Evolutionary conservation across 23 tunicate genomes (phyloP).

Genomic region (Phallusia fumigata): DNA sequence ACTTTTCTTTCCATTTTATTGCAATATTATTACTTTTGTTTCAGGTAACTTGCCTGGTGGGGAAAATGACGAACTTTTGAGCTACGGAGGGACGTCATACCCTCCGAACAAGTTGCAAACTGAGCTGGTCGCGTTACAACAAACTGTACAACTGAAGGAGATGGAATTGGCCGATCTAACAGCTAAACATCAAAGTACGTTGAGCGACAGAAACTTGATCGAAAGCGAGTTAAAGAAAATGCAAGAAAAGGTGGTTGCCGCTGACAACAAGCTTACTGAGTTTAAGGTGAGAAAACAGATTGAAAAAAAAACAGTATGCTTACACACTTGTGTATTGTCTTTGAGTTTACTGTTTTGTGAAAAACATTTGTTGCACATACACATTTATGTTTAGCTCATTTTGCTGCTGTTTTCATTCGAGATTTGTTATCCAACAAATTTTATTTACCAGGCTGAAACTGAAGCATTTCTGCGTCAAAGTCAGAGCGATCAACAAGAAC

Average conservation of each 20-base stretch:
- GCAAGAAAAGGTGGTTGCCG: conserved; percentile 57
- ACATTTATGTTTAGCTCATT: neutral
- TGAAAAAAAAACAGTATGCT: too few species aligned
- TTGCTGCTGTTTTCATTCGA: too few species aligned
- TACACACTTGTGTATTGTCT: too few species aligned
- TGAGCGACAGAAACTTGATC: conserved; percentile 37
- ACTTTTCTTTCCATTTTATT: too few species aligned
- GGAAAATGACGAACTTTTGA: neutral
- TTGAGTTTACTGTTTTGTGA: too few species aligned
- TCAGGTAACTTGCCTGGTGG: neutral
- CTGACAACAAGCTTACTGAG: conserved; percentile 46
- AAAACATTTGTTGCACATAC: too few species aligned
- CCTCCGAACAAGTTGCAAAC: neutral
- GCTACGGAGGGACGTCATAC: neutral
- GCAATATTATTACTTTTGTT: neutral
- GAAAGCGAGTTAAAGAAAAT: conserved; percentile 54
- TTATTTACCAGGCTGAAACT: conserved; percentile 90
- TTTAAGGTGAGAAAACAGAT: conserved; percentile 46
- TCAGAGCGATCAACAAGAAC: conserved; percentile 62
- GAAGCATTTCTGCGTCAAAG: conserved; percentile 68
- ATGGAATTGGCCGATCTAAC: conserved; percentile 39
- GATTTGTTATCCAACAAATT: too few species aligned
- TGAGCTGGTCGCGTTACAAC: conserved; percentile 32
- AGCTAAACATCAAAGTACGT: conserved; percentile 16
- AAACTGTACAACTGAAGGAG: conserved; percentile 34